Evolutionary conservation across 2,888 invertebrate species (phyloP), one percentile per base, ranked within the genome.

Genomic region (Noctua fimbriata): DNA sequence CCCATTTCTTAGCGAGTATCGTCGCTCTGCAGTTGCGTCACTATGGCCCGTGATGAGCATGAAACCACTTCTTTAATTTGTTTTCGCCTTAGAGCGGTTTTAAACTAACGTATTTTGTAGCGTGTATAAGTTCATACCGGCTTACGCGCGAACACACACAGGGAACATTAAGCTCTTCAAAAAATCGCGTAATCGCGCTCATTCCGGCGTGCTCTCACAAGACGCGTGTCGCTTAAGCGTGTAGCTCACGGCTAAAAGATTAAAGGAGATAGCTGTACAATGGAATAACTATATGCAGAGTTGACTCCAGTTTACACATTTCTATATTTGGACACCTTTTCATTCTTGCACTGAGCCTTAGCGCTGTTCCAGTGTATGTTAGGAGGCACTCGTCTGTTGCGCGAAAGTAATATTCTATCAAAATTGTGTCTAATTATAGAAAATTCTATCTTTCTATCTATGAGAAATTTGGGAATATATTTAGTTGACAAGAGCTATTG

Each of bases 231-330:
- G 24, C 52, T 55, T 24, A 1, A 55, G 58, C 12, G 58, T 58
- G n/a, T 12, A 12, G 14, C 14, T 58, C n/a, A 58, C 0, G 5
- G 14, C 1, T 0, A 58, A n/a, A n/a, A 14, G 14, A 1, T 58
- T n/a, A n/a, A n/a, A n/a, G 10, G 58, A n/a, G 1, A 14, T n/a
- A 58, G n/a, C n/a, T 58, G 0, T 58, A 58, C 55, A 58, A n/a
- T n/a, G 14, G n/a, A 58, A n/a, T 58, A 58, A 5, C n/a, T 58
- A 14, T 14, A n/a, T 58, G n/a, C n/a, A 58, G 4, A 58, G 55
- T 0, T 58, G 58, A n/a, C 4, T 14, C 5, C 58, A 58, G n/a
- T 58, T 28, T 58, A 14, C 14, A 58, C n/a, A 58, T n/a, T 14
- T 58, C 14, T 58, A 0, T 1, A 14, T n/a, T n/a, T 5, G n/a